Conservation (phyloP, 2,113 vertebrate species). For the Megaceryle maxima region DNA sequence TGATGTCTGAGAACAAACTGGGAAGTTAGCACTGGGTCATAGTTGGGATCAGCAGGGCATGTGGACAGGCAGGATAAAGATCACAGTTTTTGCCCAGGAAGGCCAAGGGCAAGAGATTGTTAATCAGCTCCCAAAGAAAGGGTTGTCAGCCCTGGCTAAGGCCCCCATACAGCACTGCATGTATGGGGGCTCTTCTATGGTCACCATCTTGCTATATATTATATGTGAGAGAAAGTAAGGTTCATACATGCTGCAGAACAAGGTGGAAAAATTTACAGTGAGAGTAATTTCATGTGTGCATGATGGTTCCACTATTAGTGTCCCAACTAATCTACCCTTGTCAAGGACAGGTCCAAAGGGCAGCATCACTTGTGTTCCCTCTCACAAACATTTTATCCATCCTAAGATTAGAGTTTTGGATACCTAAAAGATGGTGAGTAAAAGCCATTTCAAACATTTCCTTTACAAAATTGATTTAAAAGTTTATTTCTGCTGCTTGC, state of each 20-base stretch:
- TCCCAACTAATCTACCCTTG: not conserved
- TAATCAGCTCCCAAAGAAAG: not conserved
- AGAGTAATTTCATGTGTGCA: not conserved
- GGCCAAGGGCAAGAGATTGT: not conserved
- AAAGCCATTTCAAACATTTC: not conserved
- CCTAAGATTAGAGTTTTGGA: not conserved
- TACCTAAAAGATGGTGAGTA: not conserved
- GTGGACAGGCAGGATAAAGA: not conserved
- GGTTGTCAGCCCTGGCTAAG: not conserved
- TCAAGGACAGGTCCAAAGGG: not conserved
- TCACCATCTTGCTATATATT: not conserved
- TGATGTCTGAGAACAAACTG: not conserved
- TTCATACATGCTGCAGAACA: not conserved
- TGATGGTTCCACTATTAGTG: not conserved
- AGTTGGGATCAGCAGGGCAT: not conserved
- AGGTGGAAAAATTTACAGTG: not conserved
- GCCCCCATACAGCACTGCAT: no score
- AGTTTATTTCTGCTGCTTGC: not conserved
- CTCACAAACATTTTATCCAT: not conserved
- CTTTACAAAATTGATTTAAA: not conserved
- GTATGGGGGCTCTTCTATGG: not conserved
- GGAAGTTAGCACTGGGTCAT: not conserved
- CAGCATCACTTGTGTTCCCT: not conserved
- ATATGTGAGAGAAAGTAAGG: not conserved
- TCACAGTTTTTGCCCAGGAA: rapidly evolving